Conservation (phyloP, 1,140 invertebrate genomes). For the Hyles euphorbiae region DNA sequence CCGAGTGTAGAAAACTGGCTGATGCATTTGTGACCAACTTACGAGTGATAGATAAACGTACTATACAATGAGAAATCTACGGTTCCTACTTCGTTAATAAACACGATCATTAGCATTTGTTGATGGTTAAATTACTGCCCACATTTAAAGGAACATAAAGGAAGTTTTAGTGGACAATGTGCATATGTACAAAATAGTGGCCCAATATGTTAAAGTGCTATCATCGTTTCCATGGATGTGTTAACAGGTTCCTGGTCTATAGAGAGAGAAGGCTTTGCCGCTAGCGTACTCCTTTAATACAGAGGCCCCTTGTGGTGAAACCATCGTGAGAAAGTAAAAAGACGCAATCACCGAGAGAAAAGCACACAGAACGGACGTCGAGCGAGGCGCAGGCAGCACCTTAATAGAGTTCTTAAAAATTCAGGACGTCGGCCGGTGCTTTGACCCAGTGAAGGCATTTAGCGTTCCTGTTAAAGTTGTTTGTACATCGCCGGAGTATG, state of each 20-base stretch:
- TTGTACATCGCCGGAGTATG: not conserved
- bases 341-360: slow-evolving; percentile 66
- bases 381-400: slow-evolving; percentile 24
- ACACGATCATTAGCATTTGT: no score
- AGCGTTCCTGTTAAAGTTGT: slow-evolving; percentile 1
- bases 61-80: no score
- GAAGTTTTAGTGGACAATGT: no score
- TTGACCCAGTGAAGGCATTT: slow-evolving; percentile 44
- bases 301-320: slow-evolving; percentile 34
- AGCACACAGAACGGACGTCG: slow-evolving; percentile 34
- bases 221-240: no score
- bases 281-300: slow-evolving; percentile 34
- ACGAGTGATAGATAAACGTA: not conserved
- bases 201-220: no score
- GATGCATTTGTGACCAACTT: slow-evolving; percentile 28
- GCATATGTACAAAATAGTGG: no score
- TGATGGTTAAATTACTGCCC: no score
- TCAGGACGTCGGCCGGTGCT: slow-evolving; percentile 47
- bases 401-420: slow-evolving; percentile 67
- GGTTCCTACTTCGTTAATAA: no score
- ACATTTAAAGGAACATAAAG: no score
- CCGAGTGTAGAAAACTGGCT: slow-evolving; percentile 36
- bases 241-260: not conserved
- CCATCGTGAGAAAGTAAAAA: slow-evolving; percentile 56
- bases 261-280: slow-evolving; percentile 18